Base-by-base conservation (phyloP, 2,797 vertebrate species). In the Nyctalus aviator region DNA sequence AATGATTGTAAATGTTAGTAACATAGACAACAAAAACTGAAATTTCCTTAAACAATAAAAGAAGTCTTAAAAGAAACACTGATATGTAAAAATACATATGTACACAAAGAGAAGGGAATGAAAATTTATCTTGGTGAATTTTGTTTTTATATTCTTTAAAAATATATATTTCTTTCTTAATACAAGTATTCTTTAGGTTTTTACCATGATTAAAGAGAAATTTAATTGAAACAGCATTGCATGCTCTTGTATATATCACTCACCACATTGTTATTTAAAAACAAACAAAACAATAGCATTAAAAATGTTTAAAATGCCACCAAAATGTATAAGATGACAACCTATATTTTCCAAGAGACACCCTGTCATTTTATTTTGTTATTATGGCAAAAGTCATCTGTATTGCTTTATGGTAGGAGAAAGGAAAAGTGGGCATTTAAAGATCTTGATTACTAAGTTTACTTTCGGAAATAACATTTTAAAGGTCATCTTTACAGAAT, bases 381-480 rank as follows among this genome's bases (percentile, higher is more conserved):
- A 50, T 71, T 88, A 50, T 5, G 85, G 14, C 10, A 87, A 93
- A 73, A 17, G 3, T 53, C 27, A 69, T 88, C 30, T 82, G 8
- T n/a, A 57, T 84, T 88, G 72, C 9, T 11, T 78, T 72, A 37
- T 73, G 44, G 6, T 14, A 91, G 41, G 15, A 93, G 71, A 72
- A 94, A 85, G 12, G 50, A 23, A 23, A 69, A 66, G 3, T 77
- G 3, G 8, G 14, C 68, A 91, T 95, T 84, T 89, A 77, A 92
- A 84, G 20, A 50, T 76, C 55, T 92, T 87, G 7, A 25, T 75
- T 81, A 77, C 91, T 85, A 82, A 68, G 50, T 85, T 75, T 90
- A 69, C 41, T 73, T 85, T 66, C 8, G 32, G 14, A 78, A 90
- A 73, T 44, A 8, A 62, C 1, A 71, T 71, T 94, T 92, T 12